Base-by-base conservation (phyloP, 1,140 invertebrate genomes). In the Calliphora vicina region DNA sequence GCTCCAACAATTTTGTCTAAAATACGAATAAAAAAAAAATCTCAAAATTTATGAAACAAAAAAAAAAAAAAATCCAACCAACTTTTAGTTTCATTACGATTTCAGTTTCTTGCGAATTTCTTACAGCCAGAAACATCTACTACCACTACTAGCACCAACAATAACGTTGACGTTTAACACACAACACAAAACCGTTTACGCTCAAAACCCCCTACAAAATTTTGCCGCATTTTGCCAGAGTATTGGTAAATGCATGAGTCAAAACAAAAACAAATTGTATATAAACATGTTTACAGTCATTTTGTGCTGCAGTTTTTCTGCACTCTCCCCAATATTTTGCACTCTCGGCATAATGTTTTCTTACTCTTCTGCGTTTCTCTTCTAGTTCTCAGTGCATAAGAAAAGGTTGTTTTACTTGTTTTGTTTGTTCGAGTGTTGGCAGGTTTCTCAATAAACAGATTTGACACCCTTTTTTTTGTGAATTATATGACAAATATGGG, bases 391-490 rank as follows among this genome's bases (percentile, higher is more conserved):
- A 43, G 13, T n/a, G 1, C 12, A 50, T 35, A 73, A 29, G 35
- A 76, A 45, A 78, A 78, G n/a, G 35, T 78, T 43, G 74, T 78
- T 78, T 78, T 43, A 78, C 74, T 45, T 43, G 35, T 78, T 78
- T 45, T 78, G 15, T 78, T 78, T 9, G 1, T 42, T 76, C 15
- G n/a, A 78, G 35, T 78, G 73, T 78, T 78, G 74, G 35, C 74
- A 78, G 74, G 74, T 78, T 78, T 78, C 74, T 78, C 74, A 78
- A 78, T 78, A 43, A 78, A 43, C 74, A 78, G 20, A 43, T 78
- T 78, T 78, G 74, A n/a, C 74, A 78, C 74, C 74, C 80, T 81
- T 81, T 20, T 81, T 26, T 57, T 42, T 81, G 1, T 81, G 23
- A n/a, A 15, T 67, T 67, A 13, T 78, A 45, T 78, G 74, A 78